A percentile compares a stretch with the other conserved stretches of the same genome.
Evolutionary conservation across 2,888 invertebrate genomes (phyloP).

Genomic region (Tubulanus polymorphus): DNA sequence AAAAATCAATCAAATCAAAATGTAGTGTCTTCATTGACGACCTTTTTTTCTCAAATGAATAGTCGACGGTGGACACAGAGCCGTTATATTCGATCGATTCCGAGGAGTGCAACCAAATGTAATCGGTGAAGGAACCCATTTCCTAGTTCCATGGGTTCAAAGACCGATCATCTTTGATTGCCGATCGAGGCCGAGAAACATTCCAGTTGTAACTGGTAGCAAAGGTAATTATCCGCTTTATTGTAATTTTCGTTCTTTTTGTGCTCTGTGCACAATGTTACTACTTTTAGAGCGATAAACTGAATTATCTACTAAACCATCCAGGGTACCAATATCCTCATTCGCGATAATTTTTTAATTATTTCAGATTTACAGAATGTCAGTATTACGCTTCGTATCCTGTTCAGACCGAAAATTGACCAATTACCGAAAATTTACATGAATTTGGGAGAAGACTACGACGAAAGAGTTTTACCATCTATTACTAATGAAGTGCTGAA

Average conservation of each 20-base stretch:
- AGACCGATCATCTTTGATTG: constrained; percentile 97
- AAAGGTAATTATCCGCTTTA: constrained; percentile 65
- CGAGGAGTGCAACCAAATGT: constrained; percentile 87
- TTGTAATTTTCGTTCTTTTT: background rate
- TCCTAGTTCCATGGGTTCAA: constrained; percentile 98
- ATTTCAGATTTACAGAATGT: constrained; percentile 93
- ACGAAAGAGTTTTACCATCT: constrained; percentile 96
- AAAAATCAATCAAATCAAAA: too few relatives aligned
- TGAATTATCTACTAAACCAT: background rate
- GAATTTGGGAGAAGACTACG: constrained; percentile 94
- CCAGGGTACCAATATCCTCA: too few relatives aligned
- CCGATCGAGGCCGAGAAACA: constrained; percentile 90
- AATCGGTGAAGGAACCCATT: constrained; percentile 97
- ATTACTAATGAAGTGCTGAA: constrained; percentile 98
- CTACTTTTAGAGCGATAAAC: background rate
- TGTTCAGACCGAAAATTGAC: constrained; percentile 92
- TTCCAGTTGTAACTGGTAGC: constrained; percentile 95
- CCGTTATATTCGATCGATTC: constrained; percentile 99
- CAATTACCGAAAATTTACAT: constrained; percentile 92
- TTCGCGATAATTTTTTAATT: background rate
- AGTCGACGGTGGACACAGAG: constrained; percentile 97
- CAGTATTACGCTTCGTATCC: constrained; percentile 94
- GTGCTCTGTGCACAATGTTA: background rate
- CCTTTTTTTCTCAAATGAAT: too few relatives aligned
- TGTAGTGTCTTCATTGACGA: too few relatives aligned